phyloP scores from a whole-genome alignment of 2,797 vertebrate species.

The Nyctibius grandis region DNA sequence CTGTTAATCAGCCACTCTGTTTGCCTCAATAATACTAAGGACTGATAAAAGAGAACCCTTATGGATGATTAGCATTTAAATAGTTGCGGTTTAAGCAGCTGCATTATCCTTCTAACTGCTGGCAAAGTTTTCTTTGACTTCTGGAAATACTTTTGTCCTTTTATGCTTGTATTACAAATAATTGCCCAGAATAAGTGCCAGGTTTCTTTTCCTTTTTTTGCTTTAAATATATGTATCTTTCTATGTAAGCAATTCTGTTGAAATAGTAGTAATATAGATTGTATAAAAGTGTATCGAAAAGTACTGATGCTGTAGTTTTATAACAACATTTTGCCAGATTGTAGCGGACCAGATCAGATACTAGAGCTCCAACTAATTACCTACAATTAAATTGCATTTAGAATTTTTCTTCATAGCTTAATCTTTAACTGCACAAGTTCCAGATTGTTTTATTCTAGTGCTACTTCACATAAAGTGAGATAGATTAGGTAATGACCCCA shows the following conservation, averaged over 20 bases:
- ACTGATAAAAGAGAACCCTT: not conserved
- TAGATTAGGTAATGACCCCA: not conserved
- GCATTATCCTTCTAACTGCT: not conserved
- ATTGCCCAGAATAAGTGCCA: not conserved
- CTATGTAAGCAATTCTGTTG: not conserved
- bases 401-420: not conserved
- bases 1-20: not conserved
- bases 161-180: not conserved
- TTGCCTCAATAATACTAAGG: not conserved
- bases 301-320: not conserved
- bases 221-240: not conserved
- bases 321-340: not conserved
- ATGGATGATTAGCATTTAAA: not conserved
- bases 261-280: not conserved
- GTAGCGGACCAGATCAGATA: not conserved
- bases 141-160: not conserved
- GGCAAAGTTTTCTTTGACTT: not conserved
- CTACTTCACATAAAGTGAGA: not conserved
- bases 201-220: not conserved
- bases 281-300: not conserved
- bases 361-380: not conserved
- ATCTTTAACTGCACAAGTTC: not conserved
- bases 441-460: not conserved
- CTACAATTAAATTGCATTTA: not conserved
- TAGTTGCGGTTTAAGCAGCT: not conserved